Evolutionary conservation across 2,888 invertebrate genomes (phyloP), one percentile per base, ranked within the genome.

Genomic region (Orthosia incerta): DNA sequence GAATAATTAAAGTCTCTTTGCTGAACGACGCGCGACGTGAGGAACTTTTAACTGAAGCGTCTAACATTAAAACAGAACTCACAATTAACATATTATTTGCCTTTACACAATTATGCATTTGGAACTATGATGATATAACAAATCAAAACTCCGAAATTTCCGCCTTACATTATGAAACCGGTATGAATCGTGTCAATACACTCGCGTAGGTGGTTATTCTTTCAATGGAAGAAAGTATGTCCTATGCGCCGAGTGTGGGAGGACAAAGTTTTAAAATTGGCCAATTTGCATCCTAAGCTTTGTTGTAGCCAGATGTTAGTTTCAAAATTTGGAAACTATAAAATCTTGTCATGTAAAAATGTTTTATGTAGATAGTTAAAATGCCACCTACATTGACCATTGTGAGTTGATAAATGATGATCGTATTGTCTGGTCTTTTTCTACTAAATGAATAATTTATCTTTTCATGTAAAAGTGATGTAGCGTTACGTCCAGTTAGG

Each of bases 161-260:
- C 93, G 91, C 86, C 87, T 91, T 87, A 87, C 87, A 92, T 94
- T 94, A 95, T 91, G 92, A 91, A 95, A 95, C 94, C 93, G 93
- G 93, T 92, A 92, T 85, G 86, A 92, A 91, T 91, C 89, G 93
- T 93, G 95, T 93, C 95, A 92, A 93, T 94, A 91, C 87, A 88
- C 90, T 88, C 83, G 86, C 87, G 94, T 94, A 91, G 95, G 95
- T 89, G 91, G 91, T 73, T 76, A 89, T 93, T 94, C 91, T 94
- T 94, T 94, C 92, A 93, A 94, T 93, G 91, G 89, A 95, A 94
- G 95, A 95, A 95, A 95, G 95, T 93, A 89, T 86, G 75, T 81
- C 82, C 75, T 75, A 77, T 64, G 63, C 65, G 62, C 68, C 45
- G 70, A 77, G 85, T 88, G 92, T 91, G 89, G 91, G 92, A 87